Evolutionary conservation across 2,888 invertebrate species (phyloP).

Genomic region (Mayetiola destructor): DNA sequence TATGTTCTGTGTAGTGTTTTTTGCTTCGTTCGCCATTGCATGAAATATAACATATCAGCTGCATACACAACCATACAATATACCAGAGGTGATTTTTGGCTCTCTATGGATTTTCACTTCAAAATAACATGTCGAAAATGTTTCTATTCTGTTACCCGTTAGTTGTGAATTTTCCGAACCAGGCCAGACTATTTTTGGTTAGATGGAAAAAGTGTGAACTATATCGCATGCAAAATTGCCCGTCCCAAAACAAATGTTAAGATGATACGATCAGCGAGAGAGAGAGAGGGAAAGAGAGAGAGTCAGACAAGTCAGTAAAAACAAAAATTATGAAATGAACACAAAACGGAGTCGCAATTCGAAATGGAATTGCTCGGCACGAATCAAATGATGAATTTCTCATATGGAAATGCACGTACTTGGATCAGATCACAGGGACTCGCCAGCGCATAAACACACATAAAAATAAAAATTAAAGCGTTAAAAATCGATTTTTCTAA

Average conservation of each 20-base stretch:
- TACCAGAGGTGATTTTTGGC: no score
- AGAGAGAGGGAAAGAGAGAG: no score
- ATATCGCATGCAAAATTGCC: no score
- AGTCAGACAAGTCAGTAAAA: no score
- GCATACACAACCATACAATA: neutral
- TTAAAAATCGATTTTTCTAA: conserved; percentile 10
- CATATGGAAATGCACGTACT: neutral
- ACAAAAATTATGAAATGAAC: no score
- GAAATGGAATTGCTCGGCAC: no score
- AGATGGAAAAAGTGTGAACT: no score
- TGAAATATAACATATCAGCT: neutral
- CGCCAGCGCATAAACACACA: neutral
- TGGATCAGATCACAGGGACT: neutral
- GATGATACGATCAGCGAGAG: no score
- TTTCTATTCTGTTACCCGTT: neutral
- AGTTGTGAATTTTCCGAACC: neutral
- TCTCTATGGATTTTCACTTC: neutral
- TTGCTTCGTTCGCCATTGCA: neutral
- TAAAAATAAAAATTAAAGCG: conserved; percentile 12
- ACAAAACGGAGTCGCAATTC: no score
- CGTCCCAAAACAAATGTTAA: no score
- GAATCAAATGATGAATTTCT: no score
- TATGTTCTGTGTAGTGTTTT: neutral
- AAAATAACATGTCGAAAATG: conserved; percentile 2
- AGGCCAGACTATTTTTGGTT: neutral